These are phyloP conservation scores for Botrylloides violaceus DNA, from an alignment of 23 tunicate species.

Conservation along the genomic window DNA sequence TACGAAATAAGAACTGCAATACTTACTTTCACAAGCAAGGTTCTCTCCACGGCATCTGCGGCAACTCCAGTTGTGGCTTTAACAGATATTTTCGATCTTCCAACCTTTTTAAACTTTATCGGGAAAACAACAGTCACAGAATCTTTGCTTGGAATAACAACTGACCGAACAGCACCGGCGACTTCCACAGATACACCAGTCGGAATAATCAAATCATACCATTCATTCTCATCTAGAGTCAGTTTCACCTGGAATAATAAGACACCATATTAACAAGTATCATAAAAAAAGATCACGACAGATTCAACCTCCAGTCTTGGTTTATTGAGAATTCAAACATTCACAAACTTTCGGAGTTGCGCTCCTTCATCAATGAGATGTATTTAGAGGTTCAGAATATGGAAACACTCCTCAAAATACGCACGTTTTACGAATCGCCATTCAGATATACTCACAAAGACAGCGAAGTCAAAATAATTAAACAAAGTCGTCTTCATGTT, in stretches of 20 bases:
- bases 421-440: too few species aligned
- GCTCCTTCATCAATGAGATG: too few species aligned
- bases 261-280: background rate
- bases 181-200: conserved; percentile 30
- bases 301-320: too few species aligned
- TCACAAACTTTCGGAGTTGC: too few species aligned
- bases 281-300: too few species aligned
- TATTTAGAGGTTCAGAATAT: too few species aligned
- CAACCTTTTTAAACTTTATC: conserved; percentile 35
- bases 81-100: conserved; percentile 63
- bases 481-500: conserved; percentile 66
- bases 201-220: conserved; percentile 50
- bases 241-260: conserved; percentile 40
- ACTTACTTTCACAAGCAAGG: conserved; percentile 49
- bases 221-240: conserved; percentile 24
- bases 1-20: too few species aligned
- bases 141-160: conserved; percentile 47
- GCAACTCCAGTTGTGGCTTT: conserved; percentile 55
- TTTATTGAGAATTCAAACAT: too few species aligned
- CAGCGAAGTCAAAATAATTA: conserved; percentile 43
- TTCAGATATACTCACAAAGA: conserved; percentile 1
- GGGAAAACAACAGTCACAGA: conserved; percentile 76
- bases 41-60: conserved; percentile 53
- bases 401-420: too few species aligned
- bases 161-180: conserved; percentile 35